Conservation (phyloP, 2,888 invertebrate genomes). For the Lasioglossum villosulum region DNA sequence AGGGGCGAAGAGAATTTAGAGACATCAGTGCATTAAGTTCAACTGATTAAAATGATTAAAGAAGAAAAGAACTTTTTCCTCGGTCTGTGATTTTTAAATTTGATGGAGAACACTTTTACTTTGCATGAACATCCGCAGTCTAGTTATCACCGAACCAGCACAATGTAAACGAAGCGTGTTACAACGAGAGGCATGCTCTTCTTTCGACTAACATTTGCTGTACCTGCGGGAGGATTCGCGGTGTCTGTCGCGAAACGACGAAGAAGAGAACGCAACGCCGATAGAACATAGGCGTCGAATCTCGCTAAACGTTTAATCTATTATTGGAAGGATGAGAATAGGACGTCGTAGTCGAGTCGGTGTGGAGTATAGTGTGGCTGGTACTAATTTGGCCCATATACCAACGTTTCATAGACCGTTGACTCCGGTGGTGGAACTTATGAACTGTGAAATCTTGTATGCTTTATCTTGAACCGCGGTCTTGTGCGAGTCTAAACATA, state of each 20-base stretch:
- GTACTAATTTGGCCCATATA: slow-evolving; percentile 67
- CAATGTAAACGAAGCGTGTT: neutral
- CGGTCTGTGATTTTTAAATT: no score
- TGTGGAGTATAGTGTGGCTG: slow-evolving; percentile 37
- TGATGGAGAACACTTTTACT: no score
- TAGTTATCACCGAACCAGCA: neutral
- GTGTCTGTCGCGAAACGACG: slow-evolving; percentile 2
- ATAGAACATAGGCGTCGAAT: slow-evolving; percentile 59
- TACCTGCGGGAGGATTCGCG: neutral
- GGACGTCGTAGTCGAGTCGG: slow-evolving; percentile 49
- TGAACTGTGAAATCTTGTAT: slow-evolving; percentile 49
- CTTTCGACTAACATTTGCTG: neutral
- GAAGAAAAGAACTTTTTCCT: no score
- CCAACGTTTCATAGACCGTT: slow-evolving; percentile 66
- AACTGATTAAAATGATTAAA: no score
- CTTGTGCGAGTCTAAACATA: neutral
- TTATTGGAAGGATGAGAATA: slow-evolving; percentile 71
- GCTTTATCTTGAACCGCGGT: slow-evolving; percentile 39
- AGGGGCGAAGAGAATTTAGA: no score
- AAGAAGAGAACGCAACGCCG: slow-evolving; percentile 23
- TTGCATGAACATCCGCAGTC: no score
- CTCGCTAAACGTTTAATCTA: slow-evolving; percentile 69
- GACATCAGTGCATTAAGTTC: no score
- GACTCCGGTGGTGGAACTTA: slow-evolving; percentile 50
- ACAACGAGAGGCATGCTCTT: neutral